phyloP scores from a whole-genome alignment of 2,888 invertebrate species.

The Pseudococcus jackbeardsleyi region DNA sequence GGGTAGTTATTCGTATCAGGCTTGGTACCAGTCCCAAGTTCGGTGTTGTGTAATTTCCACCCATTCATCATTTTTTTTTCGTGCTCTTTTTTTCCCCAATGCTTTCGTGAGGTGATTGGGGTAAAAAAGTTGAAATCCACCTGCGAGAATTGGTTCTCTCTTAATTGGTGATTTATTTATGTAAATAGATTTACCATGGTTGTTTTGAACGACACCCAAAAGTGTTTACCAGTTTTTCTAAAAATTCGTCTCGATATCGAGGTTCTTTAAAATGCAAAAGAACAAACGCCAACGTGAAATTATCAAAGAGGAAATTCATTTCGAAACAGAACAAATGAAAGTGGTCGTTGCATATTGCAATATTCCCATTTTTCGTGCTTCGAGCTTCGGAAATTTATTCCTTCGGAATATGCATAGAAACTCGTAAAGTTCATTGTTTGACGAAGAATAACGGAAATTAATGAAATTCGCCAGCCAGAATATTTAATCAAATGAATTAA shows the following conservation, averaged over 20 bases:
- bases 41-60: constrained; percentile 16
- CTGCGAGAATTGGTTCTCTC: constrained; percentile 12
- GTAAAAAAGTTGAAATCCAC: constrained; percentile 18
- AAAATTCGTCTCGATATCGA: neutral
- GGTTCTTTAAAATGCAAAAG: neutral
- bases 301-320: neutral
- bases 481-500: constrained; percentile 44
- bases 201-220: constrained; percentile 27
- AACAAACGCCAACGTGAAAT: neutral
- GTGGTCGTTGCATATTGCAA: neutral
- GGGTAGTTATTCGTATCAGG: constrained; percentile 43
- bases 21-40: constrained; percentile 10
- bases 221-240: neutral
- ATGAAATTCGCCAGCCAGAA: constrained; percentile 41
- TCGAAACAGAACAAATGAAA: neutral
- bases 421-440: constrained; percentile 1
- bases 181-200: neutral
- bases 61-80: constrained; percentile 55
- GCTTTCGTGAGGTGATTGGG: neutral
- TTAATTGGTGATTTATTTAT: constrained; percentile 52
- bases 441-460: constrained; percentile 37
- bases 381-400: neutral
- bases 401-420: neutral
- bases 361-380: neutral
- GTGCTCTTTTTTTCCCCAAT: neutral